Base-by-base conservation (phyloP, 2,113 vertebrate genomes). In the Trematomus loennbergii region DNA sequence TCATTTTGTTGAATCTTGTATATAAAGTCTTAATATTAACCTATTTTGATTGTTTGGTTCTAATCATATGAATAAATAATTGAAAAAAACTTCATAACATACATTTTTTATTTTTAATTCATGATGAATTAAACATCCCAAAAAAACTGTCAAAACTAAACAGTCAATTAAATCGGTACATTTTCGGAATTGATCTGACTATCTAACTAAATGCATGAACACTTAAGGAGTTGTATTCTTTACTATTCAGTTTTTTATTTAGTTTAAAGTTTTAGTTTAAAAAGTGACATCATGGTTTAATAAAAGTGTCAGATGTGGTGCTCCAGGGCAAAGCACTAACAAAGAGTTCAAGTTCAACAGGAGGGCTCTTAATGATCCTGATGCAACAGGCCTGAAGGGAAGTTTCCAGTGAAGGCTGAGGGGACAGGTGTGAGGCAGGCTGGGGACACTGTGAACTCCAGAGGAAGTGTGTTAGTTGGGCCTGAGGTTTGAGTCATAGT, bases 311-410 rank as follows among this genome's bases (percentile, higher is more conserved):
- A 61, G 1, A 63, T 3, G 12, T 15, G 36, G 1, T 3, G 2
- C 43, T 52, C 6, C 7, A 58, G 43, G 62, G 40, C 22, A 50
- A 4, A 74, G 16, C 40, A 17, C 45, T 22, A n/a, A 45, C 45
- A 55, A 72, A 80, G 17, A 12, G 29, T 15, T 64, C 12, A 52
- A 11, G 2, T 12, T 79, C n/a, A 18, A 5, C 3, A 33, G 12
- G 43, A 40, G 55, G 57, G 16, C 57, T 78, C 53, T 72, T n/a
- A 5, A 36, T 55, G 11, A 61, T 71, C 22, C 54, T 89, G 85
- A 87, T 89, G 82, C 82, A 89, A 92, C 63, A 68, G 52, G 9
- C 40, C 55, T 57, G 15, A 36, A n/a, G 52, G 11, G 5, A 79
- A 53, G 36, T 70, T 85, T 84, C 83, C 58, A 59, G 9, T 64